Base-by-base conservation (phyloP, 2,113 vertebrate species). In the Probosciger aterrimus region DNA sequence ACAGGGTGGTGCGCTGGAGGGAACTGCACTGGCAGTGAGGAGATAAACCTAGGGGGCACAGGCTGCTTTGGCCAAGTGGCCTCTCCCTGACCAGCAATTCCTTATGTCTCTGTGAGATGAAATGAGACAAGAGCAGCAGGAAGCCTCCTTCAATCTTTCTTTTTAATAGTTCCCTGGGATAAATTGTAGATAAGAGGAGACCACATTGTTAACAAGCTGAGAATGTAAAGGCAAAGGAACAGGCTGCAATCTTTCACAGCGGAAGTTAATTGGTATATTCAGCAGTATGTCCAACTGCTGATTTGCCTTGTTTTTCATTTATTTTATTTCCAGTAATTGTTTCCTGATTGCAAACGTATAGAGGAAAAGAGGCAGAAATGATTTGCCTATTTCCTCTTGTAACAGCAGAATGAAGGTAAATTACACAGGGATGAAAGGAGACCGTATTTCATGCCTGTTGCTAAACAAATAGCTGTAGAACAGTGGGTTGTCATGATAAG, bases 111-210 rank as follows among this genome's bases (percentile, higher is more conserved):
- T 33, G 14, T 10, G 93, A 97, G 97, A 97, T 97, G 97, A 96
- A 97, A 95, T 97, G 92, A 94, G 95, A 87, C 27, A 85, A 92
- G 92, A 97, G 78, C 96, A 97, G 97, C 97, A 93, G 97, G 97
- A 97, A 96, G 95, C 91, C 94, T 88, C 62, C 59, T 84, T 57
- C 96, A 95, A 65, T 95, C 95, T 87, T 94, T 95, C 96, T 96
- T 95, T 88, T 86, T 95, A 94, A 93, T 84, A 75, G 82, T 88
- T 96, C 86, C 91, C 96, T 95, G 86, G 95, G 93, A 97, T 97
- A 95, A 94, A 95, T 93, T 82, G 73, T 70, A 95, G 97, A 97
- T 97, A 97, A 97, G 97, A 94, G 92, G 86, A 86, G 80, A 59
- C 73, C 6, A 28, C 70, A 91, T 86, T 97, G 95, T 87, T 94